Conservation (phyloP, 2,113 vertebrate species). For the Colossoma macropomum region DNA sequence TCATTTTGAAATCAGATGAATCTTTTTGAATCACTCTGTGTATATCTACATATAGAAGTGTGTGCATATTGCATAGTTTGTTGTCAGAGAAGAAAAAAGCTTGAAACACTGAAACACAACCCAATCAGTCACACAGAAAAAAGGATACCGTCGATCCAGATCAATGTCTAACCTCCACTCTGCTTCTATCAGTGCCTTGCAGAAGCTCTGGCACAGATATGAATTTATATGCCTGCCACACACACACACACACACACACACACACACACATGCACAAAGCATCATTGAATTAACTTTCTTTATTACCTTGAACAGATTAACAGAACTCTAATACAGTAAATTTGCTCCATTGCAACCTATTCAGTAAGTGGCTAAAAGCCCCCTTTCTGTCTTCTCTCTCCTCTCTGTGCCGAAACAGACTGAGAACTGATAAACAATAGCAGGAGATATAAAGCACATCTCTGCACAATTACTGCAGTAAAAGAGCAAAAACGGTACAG, state of each 20-base stretch:
- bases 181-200: neutral
- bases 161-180: neutral
- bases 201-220: neutral
- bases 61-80: neutral
- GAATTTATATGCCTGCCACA: neutral
- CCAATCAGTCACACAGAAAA: neutral
- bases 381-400: neutral
- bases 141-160: neutral
- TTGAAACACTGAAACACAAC: neutral
- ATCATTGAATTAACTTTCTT: neutral
- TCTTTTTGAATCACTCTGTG: too few species aligned
- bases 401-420: constrained; percentile 8
- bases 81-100: constrained; percentile 19
- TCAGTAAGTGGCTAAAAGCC: constrained; percentile 5
- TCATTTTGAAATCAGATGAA: too few species aligned
- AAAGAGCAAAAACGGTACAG: constrained; percentile 32
- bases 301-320: constrained; percentile 8
- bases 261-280: neutral
- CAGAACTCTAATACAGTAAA: neutral
- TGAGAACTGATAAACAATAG: constrained; percentile 57
- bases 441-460: constrained; percentile 55
- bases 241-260: neutral
- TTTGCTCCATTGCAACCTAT: neutral
- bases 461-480: constrained; percentile 74
- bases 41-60: too few species aligned